Evolutionary conservation across 2,113 vertebrate species (phyloP), one percentile per base, ranked within the genome.

Genomic region (Lethenteron camtschaticum): DNA sequence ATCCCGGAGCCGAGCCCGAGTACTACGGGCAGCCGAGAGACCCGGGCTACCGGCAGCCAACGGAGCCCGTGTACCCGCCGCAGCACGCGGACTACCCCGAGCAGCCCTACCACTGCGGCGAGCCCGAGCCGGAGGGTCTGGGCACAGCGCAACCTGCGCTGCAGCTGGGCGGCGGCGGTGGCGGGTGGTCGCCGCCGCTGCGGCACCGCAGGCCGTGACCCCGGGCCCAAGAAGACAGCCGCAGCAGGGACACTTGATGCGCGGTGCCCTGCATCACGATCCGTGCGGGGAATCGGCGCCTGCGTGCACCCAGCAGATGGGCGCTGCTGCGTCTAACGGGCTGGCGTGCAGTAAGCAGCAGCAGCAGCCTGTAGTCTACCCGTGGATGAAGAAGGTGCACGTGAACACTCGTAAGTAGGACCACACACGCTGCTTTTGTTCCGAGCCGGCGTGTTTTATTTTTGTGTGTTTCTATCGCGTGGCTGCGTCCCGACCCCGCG

Each of bases 301-400:
- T 66, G 9, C 63, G n/a, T 66, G 63, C 3, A 66, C n/a, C 63
- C 63, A 66, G 85, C 86, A 78, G 86, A 85, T 76, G 85, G 83
- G 81, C 82, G 86, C 79, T 79, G 87, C 79, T 75, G 77, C 18
- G 88, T 88, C 77, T 84, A 85, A 73, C 83, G 83, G 79, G 78
- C 83, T 72, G 80, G 83, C 72, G 82, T 81, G 72, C 79, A 83
- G 79, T 90, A 94, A 80, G 87, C 81, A 71, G 68, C 71, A 68
- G 57, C 89, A 88, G 77, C 90, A 94, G 78, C 92, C 90, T 71
- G 87, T 96, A 79, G 90, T 96, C 72, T 96, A 96, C 75, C 92
- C 92, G 58, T 96, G 92, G 90, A 96, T 96, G 92, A 96, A 94
- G 83, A 96, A 96, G 83, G 87, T 95, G 79, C 90, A 96, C 81